Evolutionary conservation across 1,140 invertebrate genomes (phyloP), one percentile per base, ranked within the genome.

Genomic region (Melipona quadrifasciata): DNA sequence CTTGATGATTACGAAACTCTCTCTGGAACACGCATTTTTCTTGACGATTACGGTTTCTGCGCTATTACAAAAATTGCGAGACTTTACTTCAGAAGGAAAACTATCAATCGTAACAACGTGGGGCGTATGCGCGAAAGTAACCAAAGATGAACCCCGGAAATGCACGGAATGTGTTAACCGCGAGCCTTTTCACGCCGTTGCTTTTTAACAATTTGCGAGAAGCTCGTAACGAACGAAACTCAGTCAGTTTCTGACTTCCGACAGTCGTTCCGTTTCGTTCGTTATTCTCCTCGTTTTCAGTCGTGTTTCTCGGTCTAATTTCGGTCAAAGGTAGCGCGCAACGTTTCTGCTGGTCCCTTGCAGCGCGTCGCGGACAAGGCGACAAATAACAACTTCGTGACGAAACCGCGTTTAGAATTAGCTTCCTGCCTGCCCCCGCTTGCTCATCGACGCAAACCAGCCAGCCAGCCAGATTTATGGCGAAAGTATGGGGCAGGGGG

Each of bases 251-350:
- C 53, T 51, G 16, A 21, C n/a, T 65, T 65, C 0, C n/a, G 16
- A 27, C n/a, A 2, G 10, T 34, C 34, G 2, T 39, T n/a, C 3
- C 31, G 21, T 75, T 75, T 58, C 55, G 55, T 61, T 61, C 55
- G 34, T 76, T 61, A 24, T 39, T 19, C 34, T 61, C 39, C 31
- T 14, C 24, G 55, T 76, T 76, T n/a, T 61, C 74, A 16, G 39
- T 6, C 74, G 14, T 16, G 55, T 19, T 55, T 75, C 73, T 73
- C 73, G 55, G 39, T 65, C 24, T 58, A 39, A 58, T 75, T 75
- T 75, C 53, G 55, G 21, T 75, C 55, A 75, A 75, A 75, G 53
- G 55, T 14, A 21, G 53, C 65, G 16, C 39, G 21, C 34, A 2
- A 61, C 34, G 21, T 4, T 11, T 10, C 34, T 34, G 17, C 1